These are phyloP conservation scores for Micropoecilia bifurca DNA, from an alignment of 2,797 vertebrate species.

Conservation along the genomic window DNA sequence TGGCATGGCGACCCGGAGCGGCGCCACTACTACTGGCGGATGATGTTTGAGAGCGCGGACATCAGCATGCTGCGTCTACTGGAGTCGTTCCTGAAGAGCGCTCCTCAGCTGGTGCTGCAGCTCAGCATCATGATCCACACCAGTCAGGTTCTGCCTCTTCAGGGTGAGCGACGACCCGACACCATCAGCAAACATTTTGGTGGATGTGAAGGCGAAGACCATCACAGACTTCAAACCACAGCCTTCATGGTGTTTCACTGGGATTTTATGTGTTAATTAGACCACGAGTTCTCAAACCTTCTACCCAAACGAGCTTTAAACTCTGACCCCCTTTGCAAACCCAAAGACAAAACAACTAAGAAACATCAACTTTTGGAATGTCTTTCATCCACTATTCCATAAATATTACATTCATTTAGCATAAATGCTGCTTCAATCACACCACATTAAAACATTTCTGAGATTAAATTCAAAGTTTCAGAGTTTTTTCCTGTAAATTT, in stretches of 20 bases:
- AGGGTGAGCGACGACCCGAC: conserved; percentile 83
- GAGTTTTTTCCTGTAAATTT: no score
- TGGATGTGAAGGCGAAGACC: neutral
- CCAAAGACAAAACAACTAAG: no score
- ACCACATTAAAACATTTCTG: no score
- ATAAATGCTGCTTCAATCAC: no score
- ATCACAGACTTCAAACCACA: neutral
- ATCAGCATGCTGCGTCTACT: conserved; percentile 97
- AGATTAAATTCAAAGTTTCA: no score
- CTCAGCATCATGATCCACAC: conserved; percentile 94
- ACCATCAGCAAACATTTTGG: neutral
- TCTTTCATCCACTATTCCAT: no score
- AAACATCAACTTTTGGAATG: no score
- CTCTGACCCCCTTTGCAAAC: no score
- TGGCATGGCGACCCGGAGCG: conserved; percentile 90
- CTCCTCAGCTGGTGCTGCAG: conserved; percentile 97
- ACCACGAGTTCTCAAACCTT: neutral
- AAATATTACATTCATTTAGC: no score
- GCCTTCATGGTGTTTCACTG: neutral
- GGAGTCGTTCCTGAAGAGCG: conserved; percentile 97
- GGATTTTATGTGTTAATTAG: neutral
- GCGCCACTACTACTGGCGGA: conserved; percentile 94
- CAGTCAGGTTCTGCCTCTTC: conserved; percentile 85
- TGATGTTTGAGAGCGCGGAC: conserved; percentile 96
- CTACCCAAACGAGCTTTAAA: no score